Percentiles rank a stretch among this genome's conserved stretches.
These are phyloP conservation scores for Dynastes maya DNA, from an alignment of 2,888 invertebrate genomes.

Conservation along the genomic window DNA sequence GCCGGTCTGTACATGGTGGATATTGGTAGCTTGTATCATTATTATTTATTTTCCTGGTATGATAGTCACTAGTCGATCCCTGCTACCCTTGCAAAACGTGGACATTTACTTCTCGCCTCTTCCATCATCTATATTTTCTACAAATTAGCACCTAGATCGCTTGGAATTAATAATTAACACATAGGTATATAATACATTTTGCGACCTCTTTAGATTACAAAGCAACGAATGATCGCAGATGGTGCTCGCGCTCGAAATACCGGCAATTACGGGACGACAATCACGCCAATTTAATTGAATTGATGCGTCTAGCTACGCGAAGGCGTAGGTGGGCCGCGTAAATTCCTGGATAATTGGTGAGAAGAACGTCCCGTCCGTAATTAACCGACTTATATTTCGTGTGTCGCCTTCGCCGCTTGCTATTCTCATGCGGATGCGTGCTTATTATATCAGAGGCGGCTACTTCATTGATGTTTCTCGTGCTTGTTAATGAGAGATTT, in stretches of 20 bases:
- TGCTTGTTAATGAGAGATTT: neutral
- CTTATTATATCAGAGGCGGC: neutral
- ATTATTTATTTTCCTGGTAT: too few relatives aligned
- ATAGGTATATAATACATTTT: too few relatives aligned
- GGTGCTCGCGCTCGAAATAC: neutral
- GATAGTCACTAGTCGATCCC: too few relatives aligned
- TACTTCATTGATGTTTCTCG: neutral
- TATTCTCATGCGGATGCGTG: neutral
- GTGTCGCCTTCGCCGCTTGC: neutral
- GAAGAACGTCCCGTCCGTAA: conserved; percentile 9
- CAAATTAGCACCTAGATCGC: too few relatives aligned
- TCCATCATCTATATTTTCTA: too few relatives aligned
- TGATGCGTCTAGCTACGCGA: conserved; percentile 9
- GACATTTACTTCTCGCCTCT: too few relatives aligned
- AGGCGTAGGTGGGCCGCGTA: conserved; percentile 11
- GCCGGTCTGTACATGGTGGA: too few relatives aligned
- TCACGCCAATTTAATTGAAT: conserved; percentile 14
- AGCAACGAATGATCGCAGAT: neutral
- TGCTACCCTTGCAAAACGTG: too few relatives aligned
- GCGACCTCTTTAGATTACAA: too few relatives aligned
- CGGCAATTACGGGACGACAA: conserved; percentile 4
- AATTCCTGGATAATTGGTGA: conserved; percentile 13
- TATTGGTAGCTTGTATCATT: too few relatives aligned
- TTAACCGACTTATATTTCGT: conserved; percentile 7
- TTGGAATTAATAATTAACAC: too few relatives aligned